Evolutionary conservation across 2,888 invertebrate species (phyloP).

Genomic region (Stenichneumon culpator): DNA sequence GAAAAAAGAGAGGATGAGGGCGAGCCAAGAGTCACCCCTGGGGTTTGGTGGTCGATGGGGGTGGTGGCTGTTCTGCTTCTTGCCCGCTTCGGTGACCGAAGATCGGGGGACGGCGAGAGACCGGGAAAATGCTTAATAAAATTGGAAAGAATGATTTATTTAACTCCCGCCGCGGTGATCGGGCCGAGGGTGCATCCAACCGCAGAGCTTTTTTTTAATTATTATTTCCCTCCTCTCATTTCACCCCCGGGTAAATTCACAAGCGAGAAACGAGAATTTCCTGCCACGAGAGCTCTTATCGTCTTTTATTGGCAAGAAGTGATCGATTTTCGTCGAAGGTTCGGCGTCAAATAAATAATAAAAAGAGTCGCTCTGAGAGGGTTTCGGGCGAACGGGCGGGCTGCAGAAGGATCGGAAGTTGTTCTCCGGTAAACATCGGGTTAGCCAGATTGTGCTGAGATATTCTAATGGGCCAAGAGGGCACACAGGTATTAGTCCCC

Average conservation of each 20-base stretch:
- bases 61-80: conserved; percentile 53
- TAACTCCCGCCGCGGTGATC: conserved; percentile 75
- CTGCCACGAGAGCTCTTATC: not conserved
- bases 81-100: conserved; percentile 45
- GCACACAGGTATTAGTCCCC: conserved; percentile 73
- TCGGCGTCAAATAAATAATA: not conserved
- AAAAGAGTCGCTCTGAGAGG: conserved; percentile 12
- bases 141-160: conserved; percentile 82
- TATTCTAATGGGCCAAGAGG: conserved; percentile 82
- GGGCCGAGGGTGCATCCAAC: conserved; percentile 53
- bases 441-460: conserved; percentile 80
- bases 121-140: conserved; percentile 77
- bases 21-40: conserved; percentile 71
- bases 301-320: conserved; percentile 11
- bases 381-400: conserved; percentile 31
- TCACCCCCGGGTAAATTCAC: conserved; percentile 9
- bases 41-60: conserved; percentile 69
- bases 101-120: conserved; percentile 45
- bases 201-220: conserved; percentile 43
- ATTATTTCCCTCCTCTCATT: not conserved
- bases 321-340: conserved; percentile 7
- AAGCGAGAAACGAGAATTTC: conserved; percentile 16
- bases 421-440: conserved; percentile 75
- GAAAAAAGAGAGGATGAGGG: conserved; percentile 31
- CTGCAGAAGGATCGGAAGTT: conserved; percentile 36